Conservation (phyloP, 2,113 vertebrate genomes). For the Indicator maculatus region DNA sequence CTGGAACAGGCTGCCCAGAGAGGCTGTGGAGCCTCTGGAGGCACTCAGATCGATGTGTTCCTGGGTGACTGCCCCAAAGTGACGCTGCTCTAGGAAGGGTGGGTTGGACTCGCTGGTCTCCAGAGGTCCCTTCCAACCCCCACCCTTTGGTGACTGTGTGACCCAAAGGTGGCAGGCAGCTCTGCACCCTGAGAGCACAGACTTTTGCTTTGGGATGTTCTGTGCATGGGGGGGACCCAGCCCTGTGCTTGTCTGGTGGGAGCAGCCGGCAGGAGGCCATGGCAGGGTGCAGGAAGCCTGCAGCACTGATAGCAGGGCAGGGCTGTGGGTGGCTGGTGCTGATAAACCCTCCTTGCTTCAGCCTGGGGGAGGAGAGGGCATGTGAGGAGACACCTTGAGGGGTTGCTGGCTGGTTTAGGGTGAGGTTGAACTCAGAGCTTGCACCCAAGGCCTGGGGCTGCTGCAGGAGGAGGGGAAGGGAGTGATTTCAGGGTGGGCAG, state of each 20-base stretch:
- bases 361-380: neutral
- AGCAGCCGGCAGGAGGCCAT: neutral
- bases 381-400: fast-evolving
- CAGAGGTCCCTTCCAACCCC: too few relatives aligned
- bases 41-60: too few relatives aligned
- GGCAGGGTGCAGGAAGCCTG: neutral
- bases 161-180: neutral
- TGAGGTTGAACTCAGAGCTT: fast-evolving
- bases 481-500: neutral
- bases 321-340: neutral
- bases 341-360: neutral
- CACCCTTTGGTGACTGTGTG: too few relatives aligned
- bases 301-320: neutral
- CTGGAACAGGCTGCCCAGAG: too few relatives aligned
- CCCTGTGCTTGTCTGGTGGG: neutral
- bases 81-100: too few relatives aligned
- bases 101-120: too few relatives aligned
- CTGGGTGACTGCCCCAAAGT: too few relatives aligned
- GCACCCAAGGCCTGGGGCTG: neutral
- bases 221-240: fast-evolving
- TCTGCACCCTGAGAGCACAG: neutral
- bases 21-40: too few relatives aligned
- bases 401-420: fast-evolving
- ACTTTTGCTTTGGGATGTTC: neutral
- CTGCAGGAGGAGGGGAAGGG: neutral